Evolutionary conservation across 2,113 vertebrate species (phyloP).

Genomic region (Pionites leucogaster): DNA sequence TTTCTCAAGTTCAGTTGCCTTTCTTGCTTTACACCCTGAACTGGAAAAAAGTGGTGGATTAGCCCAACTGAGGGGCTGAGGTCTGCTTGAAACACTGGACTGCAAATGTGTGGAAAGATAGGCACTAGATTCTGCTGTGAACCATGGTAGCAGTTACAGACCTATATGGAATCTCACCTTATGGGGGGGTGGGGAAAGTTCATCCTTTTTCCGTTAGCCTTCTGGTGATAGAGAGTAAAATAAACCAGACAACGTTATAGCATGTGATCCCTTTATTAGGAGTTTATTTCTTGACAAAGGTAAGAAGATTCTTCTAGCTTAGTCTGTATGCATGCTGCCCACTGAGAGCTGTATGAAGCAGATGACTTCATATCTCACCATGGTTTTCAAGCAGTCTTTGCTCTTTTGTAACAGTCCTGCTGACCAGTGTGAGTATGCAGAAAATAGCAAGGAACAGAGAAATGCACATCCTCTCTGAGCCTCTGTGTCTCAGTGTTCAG

Average conservation of each 20-base stretch:
- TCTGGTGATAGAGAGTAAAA: neutral
- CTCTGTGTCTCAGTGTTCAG: neutral
- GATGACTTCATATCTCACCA: neutral
- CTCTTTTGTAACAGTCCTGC: neutral
- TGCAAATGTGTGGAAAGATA: neutral
- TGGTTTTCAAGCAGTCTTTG: neutral
- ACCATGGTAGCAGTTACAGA: neutral
- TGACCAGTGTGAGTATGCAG: neutral
- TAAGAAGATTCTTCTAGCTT: neutral
- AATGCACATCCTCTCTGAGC: neutral
- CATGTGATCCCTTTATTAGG: neutral
- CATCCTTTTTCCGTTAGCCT: neutral
- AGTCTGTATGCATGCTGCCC: neutral
- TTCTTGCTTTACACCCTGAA: neutral
- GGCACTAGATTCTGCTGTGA: neutral
- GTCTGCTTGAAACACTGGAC: neutral
- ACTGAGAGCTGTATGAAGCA: neutral
- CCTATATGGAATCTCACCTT: neutral
- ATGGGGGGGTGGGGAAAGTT: accelerated
- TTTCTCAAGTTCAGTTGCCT: neutral
- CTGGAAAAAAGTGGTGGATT: neutral
- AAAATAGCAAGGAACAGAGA: neutral
- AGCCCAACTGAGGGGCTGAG: no score
- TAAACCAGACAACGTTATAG: neutral
- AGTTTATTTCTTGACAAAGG: neutral